Evolutionary conservation across 2,888 invertebrate genomes (phyloP), one percentile per base, ranked within the genome.

Genomic region (Hemithea aestivaria): DNA sequence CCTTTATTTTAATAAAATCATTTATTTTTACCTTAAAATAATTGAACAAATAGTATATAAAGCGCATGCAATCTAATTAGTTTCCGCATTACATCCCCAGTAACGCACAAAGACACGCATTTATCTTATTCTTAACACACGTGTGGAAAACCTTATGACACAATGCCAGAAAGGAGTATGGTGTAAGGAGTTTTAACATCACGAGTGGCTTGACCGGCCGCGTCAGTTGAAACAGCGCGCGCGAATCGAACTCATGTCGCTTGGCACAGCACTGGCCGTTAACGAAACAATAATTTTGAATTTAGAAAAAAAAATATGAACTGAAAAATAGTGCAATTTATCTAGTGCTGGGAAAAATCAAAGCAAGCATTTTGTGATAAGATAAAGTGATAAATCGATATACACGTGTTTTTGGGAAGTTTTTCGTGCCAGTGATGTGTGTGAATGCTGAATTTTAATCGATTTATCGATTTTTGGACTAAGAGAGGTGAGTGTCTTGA

Each of bases 401-500:
- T 55, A 56, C 64, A 59, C 61, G 62, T 65, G 69, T 57, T 56
- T 58, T 53, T 49, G 50, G 48, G 36, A 48, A 50, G 61, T 62
- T 61, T 66, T 64, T 61, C 50, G 67, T 75, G 69, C 5, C 54
- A 64, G 77, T 73, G 76, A 79, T 81, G 82, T 67, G 65, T 61
- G 69, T 62, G 62, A 65, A 75, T 73, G 63, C 66, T 56, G 62
- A 57, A 59, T 58, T 64, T 53, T 71, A 77, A 77, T 75, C 71
- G 64, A 66, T 66, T 76, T 78, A 77, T 75, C 71, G 64, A 66
- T 66, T 76, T 78, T 78, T 59, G 62, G 60, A 56, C 54, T 73
- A 70, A 79, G 54, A 57, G 56, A 77, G 84, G 85, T 83, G 66
- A 79, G 82, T 73, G 34, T 45, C 37, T 60, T 74, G 75, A 68